phyloP scores from a whole-genome alignment of 2,888 invertebrate species.

The Xanthia togata region DNA sequence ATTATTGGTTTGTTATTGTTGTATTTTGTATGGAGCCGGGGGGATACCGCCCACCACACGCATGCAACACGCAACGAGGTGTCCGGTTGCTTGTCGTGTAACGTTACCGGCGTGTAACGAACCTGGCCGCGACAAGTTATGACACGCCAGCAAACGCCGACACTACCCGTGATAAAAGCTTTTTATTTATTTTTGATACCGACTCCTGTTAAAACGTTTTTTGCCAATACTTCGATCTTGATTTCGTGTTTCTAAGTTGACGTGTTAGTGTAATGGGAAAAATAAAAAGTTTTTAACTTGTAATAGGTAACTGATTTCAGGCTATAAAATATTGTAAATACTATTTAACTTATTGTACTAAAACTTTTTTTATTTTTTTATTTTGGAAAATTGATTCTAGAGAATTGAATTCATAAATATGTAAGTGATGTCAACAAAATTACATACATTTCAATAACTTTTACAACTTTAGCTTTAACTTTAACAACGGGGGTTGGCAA shows the following conservation, averaged over 20 bases:
- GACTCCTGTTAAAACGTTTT: constrained; percentile 58
- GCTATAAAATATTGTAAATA: not conserved
- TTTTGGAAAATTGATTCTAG: not conserved
- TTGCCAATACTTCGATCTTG: constrained; percentile 51
- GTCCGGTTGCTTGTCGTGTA: constrained; percentile 84
- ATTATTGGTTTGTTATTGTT: constrained; percentile 68
- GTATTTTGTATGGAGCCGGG: constrained; percentile 61
- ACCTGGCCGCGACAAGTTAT: constrained; percentile 83
- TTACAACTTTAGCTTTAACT: not conserved
- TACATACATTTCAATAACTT: not conserved
- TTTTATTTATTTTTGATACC: constrained; percentile 78
- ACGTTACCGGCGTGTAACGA: constrained; percentile 81
- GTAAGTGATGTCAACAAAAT: not conserved
- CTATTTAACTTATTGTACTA: not conserved
- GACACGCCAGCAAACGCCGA: constrained; percentile 86
- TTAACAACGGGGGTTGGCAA: not conserved
- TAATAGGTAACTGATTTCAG: not conserved
- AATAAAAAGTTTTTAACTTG: not conserved
- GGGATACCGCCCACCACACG: constrained; percentile 73
- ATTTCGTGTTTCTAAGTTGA: constrained; percentile 37
- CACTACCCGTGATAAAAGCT: constrained; percentile 76
- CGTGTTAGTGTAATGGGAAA: constrained; percentile 4
- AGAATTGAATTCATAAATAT: constrained; percentile 3
- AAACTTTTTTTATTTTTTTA: not conserved
- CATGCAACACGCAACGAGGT: constrained; percentile 82